Evolutionary conservation across 2,888 invertebrate species (phyloP).

Genomic region (Didymodactylos carnosus): DNA sequence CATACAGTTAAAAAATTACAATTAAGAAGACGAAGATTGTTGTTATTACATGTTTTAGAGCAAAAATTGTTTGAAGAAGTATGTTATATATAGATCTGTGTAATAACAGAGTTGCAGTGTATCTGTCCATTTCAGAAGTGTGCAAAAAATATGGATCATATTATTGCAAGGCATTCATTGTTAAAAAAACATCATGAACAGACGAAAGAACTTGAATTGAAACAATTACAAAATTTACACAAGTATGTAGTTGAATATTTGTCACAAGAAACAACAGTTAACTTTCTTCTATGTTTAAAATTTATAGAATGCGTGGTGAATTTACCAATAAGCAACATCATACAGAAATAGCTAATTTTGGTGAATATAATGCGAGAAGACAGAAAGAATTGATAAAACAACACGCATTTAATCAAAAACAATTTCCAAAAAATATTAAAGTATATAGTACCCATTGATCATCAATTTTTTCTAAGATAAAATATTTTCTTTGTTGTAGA

Average conservation of each 20-base stretch:
- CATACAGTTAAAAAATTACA: background rate
- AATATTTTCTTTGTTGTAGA: background rate
- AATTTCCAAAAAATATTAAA: constrained; percentile 12
- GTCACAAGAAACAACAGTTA: background rate
- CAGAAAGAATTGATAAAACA: constrained; percentile 9
- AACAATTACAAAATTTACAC: background rate
- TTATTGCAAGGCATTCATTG: background rate
- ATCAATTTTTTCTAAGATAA: too few species aligned
- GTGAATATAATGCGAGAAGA: constrained; percentile 10
- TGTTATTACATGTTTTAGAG: background rate
- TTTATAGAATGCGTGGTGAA: constrained; percentile 3
- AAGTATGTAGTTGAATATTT: background rate
- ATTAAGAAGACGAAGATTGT: background rate
- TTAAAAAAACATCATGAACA: background rate
- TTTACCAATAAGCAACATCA: constrained; percentile 5
- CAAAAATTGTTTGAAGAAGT: background rate
- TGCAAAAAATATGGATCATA: background rate
- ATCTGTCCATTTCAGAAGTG: background rate
- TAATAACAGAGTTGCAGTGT: background rate
- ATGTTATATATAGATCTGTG: background rate
- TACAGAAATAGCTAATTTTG: constrained; percentile 9
- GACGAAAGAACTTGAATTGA: background rate
- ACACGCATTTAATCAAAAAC: constrained; percentile 7
- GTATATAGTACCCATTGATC: too few species aligned
- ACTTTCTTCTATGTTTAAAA: background rate